Conservation (phyloP, 2,888 invertebrate species). For the Ophioninae sp. region DNA sequence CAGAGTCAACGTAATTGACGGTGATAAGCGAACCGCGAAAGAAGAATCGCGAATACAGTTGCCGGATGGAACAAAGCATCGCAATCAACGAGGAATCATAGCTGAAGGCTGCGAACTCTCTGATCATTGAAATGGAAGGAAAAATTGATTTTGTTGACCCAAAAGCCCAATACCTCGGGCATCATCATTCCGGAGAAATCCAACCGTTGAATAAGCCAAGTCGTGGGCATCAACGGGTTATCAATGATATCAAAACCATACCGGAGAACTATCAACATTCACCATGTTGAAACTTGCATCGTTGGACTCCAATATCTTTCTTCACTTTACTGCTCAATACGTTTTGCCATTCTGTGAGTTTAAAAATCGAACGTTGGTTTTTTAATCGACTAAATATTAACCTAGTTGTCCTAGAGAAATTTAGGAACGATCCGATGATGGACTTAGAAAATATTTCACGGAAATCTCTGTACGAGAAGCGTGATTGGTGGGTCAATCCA, state of each 20-base stretch:
- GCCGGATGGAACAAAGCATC: neutral
- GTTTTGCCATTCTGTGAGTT: neutral
- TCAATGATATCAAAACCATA: no score
- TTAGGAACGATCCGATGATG: no score
- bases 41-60: neutral
- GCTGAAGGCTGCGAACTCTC: neutral
- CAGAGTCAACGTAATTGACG: neutral
- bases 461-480: no score
- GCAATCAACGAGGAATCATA: neutral
- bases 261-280: no score
- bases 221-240: no score
- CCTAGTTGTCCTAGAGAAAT: no score
- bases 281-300: neutral
- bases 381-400: no score
- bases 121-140: no score
- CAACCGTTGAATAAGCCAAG: neutral
- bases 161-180: no score
- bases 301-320: neutral
- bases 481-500: no score
- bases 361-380: neutral
- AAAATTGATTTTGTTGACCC: no score
- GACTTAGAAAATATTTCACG: no score
- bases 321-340: neutral
- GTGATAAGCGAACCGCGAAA: neutral
- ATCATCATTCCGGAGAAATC: neutral